Percentiles rank a stretch among this genome's conserved stretches.
phyloP scores from a whole-genome alignment of 2,888 invertebrate genomes.

The Leucophenga maculata region DNA sequence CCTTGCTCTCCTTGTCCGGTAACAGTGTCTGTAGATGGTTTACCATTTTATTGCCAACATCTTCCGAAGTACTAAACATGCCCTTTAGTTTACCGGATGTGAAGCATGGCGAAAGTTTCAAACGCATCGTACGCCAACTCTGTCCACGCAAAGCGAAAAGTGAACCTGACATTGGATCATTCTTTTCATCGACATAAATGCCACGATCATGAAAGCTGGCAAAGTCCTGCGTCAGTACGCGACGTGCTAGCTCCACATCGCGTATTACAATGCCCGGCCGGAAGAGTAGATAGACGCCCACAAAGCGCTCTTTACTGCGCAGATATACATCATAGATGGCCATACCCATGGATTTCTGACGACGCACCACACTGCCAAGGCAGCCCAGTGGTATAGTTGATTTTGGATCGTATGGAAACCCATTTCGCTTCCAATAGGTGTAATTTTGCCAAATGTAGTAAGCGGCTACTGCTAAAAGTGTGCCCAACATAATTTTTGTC shows the following conservation, averaged over 20 bases:
- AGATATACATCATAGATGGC: conserved; percentile 76
- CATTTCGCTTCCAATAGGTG: conserved; percentile 74
- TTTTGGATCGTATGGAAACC: conserved; percentile 71
- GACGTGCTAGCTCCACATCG: conserved; percentile 77
- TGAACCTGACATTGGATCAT: conserved; percentile 76
- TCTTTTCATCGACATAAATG: conserved; percentile 75
- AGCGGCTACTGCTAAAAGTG: neutral
- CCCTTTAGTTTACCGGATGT: conserved; percentile 79
- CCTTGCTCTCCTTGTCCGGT: conserved; percentile 59
- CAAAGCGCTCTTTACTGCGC: conserved; percentile 64
- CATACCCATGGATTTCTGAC: conserved; percentile 76
- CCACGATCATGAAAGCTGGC: conserved; percentile 79
- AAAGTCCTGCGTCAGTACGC: conserved; percentile 77
- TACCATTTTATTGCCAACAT: conserved; percentile 75
- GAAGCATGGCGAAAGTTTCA: conserved; percentile 78
- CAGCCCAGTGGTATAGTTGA: conserved; percentile 72
- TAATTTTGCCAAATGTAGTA: conserved; percentile 36
- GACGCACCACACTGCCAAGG: conserved; percentile 74
- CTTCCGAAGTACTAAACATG: conserved; percentile 77
- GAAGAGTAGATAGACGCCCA: conserved; percentile 78
- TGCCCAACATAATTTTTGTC: neutral
- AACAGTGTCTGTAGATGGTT: conserved; percentile 68
- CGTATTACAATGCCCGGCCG: conserved; percentile 78
- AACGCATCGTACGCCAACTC: conserved; percentile 78
- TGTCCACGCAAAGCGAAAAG: conserved; percentile 65